A percentile compares a stretch with the other conserved stretches of the same genome.
These are phyloP conservation scores for Papilio machaon DNA, from an alignment of 1,140 invertebrate genomes.

Conservation along the genomic window DNA sequence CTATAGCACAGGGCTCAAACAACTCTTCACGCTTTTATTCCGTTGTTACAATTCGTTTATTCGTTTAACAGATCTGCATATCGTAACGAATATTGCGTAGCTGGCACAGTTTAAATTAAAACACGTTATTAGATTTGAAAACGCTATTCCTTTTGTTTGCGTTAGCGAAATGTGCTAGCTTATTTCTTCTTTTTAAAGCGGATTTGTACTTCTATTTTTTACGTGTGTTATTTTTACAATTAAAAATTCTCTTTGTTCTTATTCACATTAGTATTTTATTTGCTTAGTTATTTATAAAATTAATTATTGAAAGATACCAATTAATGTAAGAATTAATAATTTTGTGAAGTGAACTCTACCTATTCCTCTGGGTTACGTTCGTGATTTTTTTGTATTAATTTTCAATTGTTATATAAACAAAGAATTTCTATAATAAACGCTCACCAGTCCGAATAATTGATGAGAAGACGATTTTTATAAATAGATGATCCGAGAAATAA, in stretches of 20 bases:
- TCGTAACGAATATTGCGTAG: conserved; percentile 44
- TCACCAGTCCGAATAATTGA: not conserved
- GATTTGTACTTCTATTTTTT: not conserved
- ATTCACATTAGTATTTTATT: not conserved
- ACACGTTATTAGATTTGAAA: conserved; percentile 36
- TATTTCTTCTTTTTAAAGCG: conserved; percentile 35
- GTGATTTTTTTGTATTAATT: not conserved
- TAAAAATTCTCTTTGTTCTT: not conserved
- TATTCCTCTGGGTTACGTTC: no score
- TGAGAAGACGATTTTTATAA: not conserved
- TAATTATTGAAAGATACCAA: not conserved
- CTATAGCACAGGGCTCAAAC: conserved; percentile 55
- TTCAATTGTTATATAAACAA: not conserved
- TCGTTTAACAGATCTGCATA: conserved; percentile 38
- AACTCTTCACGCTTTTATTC: conserved; percentile 50
- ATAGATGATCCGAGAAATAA: no score
- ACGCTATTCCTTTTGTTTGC: conserved; percentile 16
- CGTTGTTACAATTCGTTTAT: conserved; percentile 45
- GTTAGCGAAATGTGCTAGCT: conserved; percentile 19
- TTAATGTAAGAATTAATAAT: not conserved
- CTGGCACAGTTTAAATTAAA: conserved; percentile 44
- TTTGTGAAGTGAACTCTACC: no score
- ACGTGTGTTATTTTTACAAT: not conserved
- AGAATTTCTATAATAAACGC: not conserved
- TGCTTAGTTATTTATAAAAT: not conserved